phyloP scores from a whole-genome alignment of 1,140 invertebrate genomes.

The Zaprionus vittiger region DNA sequence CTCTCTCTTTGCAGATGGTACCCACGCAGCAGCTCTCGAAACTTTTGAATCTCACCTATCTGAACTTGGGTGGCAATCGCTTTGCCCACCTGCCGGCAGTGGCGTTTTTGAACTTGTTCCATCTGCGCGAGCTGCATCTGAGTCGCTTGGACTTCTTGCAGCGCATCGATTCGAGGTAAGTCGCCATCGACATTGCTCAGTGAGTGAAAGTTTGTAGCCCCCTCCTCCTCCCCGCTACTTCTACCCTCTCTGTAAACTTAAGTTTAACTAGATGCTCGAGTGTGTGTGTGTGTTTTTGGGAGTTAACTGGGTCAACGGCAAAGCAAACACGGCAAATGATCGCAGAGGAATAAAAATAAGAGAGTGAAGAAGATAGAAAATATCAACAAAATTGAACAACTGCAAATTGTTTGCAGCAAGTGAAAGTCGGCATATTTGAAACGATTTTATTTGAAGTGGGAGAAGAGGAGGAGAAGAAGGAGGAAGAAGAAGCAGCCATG shows the following conservation, averaged over 20 bases:
- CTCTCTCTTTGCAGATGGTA: constrained; percentile 84
- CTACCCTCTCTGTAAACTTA: not conserved
- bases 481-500: not conserved
- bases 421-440: constrained; percentile 24
- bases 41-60: constrained; percentile 89
- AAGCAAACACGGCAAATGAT: constrained; percentile 36
- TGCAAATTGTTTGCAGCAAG: constrained; percentile 33
- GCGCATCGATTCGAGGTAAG: constrained; percentile 87
- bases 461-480: not conserved
- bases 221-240: not conserved
- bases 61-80: constrained; percentile 91
- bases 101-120: constrained; percentile 92
- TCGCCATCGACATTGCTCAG: constrained; percentile 20
- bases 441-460: not conserved
- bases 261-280: constrained; percentile 8
- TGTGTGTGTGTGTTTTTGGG: constrained; percentile 9
- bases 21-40: constrained; percentile 91
- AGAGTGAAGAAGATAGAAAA: not conserved
- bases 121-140: constrained; percentile 90
- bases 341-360: not conserved
- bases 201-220: constrained; percentile 32
- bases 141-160: constrained; percentile 88
- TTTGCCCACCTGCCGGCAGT: constrained; percentile 88
- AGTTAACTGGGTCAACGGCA: constrained; percentile 46
- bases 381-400: constrained; percentile 28